A percentile compares a stretch with the other conserved stretches of the same genome.
These are phyloP conservation scores for Diploptera punctata DNA, from an alignment of 2,888 invertebrate species.

Conservation along the genomic window DNA sequence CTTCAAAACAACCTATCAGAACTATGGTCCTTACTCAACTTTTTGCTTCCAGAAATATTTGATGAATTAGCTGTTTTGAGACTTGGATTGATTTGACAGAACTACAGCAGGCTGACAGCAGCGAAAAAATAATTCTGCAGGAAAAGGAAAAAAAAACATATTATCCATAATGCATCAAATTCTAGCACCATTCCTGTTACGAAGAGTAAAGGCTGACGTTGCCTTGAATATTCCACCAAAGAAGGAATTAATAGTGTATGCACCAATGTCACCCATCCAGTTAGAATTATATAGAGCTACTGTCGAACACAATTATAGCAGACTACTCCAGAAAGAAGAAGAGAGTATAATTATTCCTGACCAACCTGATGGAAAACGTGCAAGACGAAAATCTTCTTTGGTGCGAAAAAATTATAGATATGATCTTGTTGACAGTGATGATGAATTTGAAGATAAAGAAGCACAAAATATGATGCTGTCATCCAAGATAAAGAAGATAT, in stretches of 20 bases:
- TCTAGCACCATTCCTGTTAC: conserved; percentile 70
- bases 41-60: conserved; percentile 72
- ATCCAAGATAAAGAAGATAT: conserved; percentile 2
- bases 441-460: not conserved
- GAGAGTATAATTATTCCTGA: conserved; percentile 21
- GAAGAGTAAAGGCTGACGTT: conserved; percentile 72
- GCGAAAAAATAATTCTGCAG: conserved; percentile 58
- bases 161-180: conserved; percentile 65
- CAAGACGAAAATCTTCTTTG: not conserved
- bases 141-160: conserved; percentile 63
- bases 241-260: conserved; percentile 68
- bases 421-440: not conserved
- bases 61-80: conserved; percentile 65
- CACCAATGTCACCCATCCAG: conserved; percentile 62
- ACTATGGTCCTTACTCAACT: conserved; percentile 74
- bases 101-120: conserved; percentile 57
- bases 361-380: conserved; percentile 14
- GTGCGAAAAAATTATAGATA: not conserved
- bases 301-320: conserved; percentile 48
- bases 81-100: conserved; percentile 64
- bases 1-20: conserved; percentile 74
- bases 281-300: conserved; percentile 62
- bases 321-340: too few relatives aligned
- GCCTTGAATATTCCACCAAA: conserved; percentile 67
- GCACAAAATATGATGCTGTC: not conserved